These are phyloP conservation scores for Panthera tigris DNA, from an alignment of 2,113 vertebrate genomes.

Conservation along the genomic window DNA sequence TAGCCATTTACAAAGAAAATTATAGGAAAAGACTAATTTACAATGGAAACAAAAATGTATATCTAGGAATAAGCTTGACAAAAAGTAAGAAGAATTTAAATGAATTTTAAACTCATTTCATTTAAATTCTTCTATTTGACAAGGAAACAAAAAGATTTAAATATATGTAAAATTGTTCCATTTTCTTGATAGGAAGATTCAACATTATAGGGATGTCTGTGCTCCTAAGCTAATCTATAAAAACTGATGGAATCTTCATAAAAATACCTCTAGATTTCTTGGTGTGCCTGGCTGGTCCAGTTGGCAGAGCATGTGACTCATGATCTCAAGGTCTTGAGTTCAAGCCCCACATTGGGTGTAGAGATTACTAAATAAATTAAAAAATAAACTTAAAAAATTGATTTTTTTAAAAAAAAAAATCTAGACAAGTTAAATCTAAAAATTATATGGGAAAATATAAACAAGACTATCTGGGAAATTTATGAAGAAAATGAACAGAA, in stretches of 20 bases:
- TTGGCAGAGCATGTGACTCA: neutral
- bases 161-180: neutral
- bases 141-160: neutral
- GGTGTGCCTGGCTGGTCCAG: neutral
- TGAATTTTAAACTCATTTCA: neutral
- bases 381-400: neutral
- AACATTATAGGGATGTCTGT: neutral
- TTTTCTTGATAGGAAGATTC: neutral
- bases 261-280: neutral
- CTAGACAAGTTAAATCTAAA: neutral
- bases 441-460: neutral
- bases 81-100: neutral
- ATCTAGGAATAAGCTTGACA: neutral
- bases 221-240: neutral
- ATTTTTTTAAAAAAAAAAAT: neutral
- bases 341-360: neutral
- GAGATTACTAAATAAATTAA: neutral
- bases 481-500: neutral
- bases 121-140: neutral
- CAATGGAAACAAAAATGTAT: neutral
- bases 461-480: neutral
- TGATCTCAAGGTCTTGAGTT: neutral
- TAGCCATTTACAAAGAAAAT: neutral
- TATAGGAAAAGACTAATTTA: neutral
- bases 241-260: neutral